Conservation (phyloP, 2,113 vertebrate species). For the Pholis gunnellus region DNA sequence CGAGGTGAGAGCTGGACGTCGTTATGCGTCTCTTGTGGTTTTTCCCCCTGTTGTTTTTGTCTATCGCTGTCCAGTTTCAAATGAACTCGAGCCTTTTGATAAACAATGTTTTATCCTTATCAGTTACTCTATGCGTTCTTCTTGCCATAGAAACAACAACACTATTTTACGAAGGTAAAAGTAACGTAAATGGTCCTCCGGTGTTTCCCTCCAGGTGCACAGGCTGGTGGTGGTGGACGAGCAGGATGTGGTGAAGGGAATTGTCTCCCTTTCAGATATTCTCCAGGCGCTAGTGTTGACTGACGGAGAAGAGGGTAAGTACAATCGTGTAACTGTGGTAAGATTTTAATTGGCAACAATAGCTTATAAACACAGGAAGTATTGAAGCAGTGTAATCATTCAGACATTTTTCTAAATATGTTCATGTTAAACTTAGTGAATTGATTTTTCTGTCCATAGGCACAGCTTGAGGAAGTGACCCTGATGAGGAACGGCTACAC, state of each 20-base stretch:
- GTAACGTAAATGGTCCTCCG: neutral
- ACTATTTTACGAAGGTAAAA: neutral
- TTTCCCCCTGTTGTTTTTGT: neutral
- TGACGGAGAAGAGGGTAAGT: slow-evolving; percentile 73
- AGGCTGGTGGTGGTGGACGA: slow-evolving; percentile 96
- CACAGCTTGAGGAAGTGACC: slow-evolving; percentile 56
- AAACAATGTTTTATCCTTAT: neutral
- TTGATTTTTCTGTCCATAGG: slow-evolving; percentile 54
- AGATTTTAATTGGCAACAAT: neutral
- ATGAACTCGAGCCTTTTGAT: neutral
- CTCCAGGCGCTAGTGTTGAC: slow-evolving; percentile 94
- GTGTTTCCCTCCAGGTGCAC: slow-evolving; percentile 87
- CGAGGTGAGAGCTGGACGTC: slow-evolving; percentile 84
- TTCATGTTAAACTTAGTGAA: neutral
- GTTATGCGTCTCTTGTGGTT: neutral
- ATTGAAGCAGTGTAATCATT: neutral
- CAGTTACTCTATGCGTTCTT: neutral
- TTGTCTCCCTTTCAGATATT: slow-evolving; percentile 96
- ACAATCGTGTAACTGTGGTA: neutral
- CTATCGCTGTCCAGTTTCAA: neutral
- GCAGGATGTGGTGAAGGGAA: slow-evolving; percentile 94
- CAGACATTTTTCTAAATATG: neutral
- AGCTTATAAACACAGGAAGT: neutral
- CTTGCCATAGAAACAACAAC: neutral
- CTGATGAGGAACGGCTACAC: neutral